phyloP scores from a whole-genome alignment of 2,888 invertebrate genomes.

The Cantharis rustica region DNA sequence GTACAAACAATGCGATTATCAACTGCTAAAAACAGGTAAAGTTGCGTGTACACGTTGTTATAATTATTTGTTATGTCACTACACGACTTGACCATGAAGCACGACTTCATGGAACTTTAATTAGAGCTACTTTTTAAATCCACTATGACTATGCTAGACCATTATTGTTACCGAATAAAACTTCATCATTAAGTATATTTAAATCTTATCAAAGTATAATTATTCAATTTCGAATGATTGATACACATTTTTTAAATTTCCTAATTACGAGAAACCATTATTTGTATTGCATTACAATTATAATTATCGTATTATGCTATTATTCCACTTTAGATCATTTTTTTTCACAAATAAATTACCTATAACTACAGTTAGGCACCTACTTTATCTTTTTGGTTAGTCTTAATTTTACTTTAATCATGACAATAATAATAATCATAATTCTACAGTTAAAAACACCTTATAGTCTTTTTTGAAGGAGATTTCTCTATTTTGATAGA shows the following conservation, averaged over 20 bases:
- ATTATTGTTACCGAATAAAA: not conserved
- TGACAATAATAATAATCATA: not conserved
- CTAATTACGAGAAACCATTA: not conserved
- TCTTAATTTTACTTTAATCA: not conserved
- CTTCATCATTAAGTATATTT: not conserved
- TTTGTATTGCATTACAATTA: not conserved
- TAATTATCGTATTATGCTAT: not conserved
- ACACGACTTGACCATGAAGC: conserved; percentile 29
- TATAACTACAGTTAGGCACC: not conserved
- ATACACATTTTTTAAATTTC: not conserved
- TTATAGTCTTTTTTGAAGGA: not conserved
- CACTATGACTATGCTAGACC: not conserved
- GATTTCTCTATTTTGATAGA: not conserved
- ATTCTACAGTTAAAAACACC: not conserved
- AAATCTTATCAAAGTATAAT: not conserved
- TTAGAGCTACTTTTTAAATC: conserved; percentile 24
- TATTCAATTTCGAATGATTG: not conserved
- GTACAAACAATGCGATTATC: conserved; percentile 20
- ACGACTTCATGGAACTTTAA: conserved; percentile 28
- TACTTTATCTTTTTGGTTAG: not conserved
- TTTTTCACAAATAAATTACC: not conserved
- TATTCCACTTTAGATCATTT: not conserved
- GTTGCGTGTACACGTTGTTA: conserved; percentile 24
- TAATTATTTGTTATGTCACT: conserved; percentile 26
- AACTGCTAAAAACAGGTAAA: conserved; percentile 15